These are phyloP conservation scores for Mormyrus iriodes DNA, from an alignment of 2,113 vertebrate species.

Conservation along the genomic window DNA sequence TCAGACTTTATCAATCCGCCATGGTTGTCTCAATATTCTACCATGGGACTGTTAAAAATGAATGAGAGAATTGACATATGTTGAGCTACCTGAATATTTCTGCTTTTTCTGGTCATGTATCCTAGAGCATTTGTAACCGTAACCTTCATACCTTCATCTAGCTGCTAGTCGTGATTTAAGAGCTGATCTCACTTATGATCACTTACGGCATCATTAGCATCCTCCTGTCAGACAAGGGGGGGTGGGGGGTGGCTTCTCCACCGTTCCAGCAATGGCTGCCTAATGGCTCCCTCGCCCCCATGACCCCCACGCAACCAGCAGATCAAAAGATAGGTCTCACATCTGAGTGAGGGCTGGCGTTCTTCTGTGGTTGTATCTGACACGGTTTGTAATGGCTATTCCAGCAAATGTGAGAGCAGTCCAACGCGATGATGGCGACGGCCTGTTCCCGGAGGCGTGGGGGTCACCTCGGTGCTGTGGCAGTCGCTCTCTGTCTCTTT, in stretches of 20 bases:
- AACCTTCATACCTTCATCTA: neutral
- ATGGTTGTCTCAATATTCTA: neutral
- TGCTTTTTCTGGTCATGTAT: neutral
- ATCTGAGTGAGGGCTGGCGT: neutral
- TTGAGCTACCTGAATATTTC: neutral
- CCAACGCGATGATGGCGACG: neutral
- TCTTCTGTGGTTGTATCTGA: neutral
- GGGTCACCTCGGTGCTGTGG: neutral
- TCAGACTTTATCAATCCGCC: neutral
- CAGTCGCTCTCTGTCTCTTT: neutral
- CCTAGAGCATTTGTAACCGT: neutral
- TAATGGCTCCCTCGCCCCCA: neutral
- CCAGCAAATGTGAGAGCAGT: neutral
- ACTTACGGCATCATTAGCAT: neutral
- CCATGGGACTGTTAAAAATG: neutral
- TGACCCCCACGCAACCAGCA: neutral
- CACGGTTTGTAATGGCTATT: neutral
- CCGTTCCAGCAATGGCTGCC: neutral
- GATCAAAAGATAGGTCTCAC: neutral
- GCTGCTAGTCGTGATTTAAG: neutral
- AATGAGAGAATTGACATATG: neutral
- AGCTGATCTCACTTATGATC: too few species aligned
- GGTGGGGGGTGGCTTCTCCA: neutral
- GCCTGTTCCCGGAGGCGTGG: neutral
- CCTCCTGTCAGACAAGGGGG: neutral